Evolutionary conservation across 1,140 invertebrate species (phyloP).

Genomic region (Trichonephila clavata): DNA sequence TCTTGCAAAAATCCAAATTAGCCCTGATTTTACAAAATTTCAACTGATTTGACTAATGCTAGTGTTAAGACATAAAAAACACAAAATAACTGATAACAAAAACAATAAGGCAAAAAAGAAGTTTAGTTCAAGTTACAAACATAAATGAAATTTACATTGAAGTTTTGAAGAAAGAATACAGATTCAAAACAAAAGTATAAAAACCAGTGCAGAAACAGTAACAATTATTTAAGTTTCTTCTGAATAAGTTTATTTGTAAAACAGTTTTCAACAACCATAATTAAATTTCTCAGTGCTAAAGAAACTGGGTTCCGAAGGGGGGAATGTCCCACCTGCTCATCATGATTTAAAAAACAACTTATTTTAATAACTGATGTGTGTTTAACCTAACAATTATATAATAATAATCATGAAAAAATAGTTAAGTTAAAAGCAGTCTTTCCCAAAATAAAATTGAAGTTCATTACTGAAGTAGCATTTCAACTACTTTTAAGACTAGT

Average conservation of each 20-base stretch:
- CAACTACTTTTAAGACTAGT: background rate
- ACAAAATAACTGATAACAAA: constrained; percentile 32
- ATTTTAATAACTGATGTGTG: too few species aligned
- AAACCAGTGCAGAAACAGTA: background rate
- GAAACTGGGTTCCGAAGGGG: too few species aligned
- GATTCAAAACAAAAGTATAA: background rate
- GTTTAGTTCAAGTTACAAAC: constrained; percentile 29
- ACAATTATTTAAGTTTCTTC: background rate
- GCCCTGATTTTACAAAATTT: too few species aligned
- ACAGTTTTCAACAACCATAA: background rate
- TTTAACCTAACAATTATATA: too few species aligned
- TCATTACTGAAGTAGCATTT: background rate
- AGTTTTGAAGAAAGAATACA: background rate
- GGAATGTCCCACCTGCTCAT: too few species aligned
- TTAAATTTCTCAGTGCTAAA: too few species aligned
- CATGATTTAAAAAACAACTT: too few species aligned
- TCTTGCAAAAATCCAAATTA: too few species aligned
- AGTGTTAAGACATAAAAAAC: background rate
- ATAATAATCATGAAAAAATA: too few species aligned
- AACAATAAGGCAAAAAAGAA: constrained; percentile 29
- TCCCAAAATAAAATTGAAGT: too few species aligned
- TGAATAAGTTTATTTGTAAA: background rate
- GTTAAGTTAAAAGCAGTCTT: too few species aligned
- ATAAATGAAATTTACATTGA: constrained; percentile 9
- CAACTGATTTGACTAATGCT: too few species aligned